These are phyloP conservation scores for Silurus asotus DNA, from an alignment of 2,113 vertebrate genomes.

Conservation along the genomic window DNA sequence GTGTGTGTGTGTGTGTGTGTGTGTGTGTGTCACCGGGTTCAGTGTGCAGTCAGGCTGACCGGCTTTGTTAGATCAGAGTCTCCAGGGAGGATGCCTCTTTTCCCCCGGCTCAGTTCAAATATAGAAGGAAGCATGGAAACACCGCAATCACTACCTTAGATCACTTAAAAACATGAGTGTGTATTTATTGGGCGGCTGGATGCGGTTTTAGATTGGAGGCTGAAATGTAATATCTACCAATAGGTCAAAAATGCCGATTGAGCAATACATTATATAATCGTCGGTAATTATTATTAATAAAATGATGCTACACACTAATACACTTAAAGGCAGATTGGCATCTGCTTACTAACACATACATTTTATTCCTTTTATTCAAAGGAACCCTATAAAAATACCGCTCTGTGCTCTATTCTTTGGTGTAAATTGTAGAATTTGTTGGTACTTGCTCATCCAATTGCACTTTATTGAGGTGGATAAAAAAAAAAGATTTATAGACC, in stretches of 20 bases:
- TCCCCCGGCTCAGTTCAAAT: constrained; percentile 40
- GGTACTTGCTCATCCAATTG: neutral
- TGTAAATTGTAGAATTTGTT: neutral
- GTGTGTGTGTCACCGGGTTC: constrained; percentile 42
- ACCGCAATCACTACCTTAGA: constrained; percentile 33
- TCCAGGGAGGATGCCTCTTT: constrained; percentile 38
- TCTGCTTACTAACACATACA: neutral
- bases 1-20: neutral
- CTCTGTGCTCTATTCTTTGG: neutral
- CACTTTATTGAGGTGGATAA: neutral
- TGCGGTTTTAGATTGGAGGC: too few relatives aligned
- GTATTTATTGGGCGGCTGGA: neutral
- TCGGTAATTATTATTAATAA: neutral
- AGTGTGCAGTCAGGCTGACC: constrained; percentile 39
- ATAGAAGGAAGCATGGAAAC: constrained; percentile 39
- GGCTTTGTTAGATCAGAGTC: constrained; percentile 39
- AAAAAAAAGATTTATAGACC: neutral
- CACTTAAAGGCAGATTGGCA: neutral
- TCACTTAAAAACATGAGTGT: constrained; percentile 23
- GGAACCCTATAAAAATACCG: neutral
- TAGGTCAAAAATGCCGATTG: neutral
- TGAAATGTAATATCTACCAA: neutral
- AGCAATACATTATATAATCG: neutral
- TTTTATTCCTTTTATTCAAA: neutral
- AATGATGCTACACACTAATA: neutral